These are phyloP conservation scores for Tetraodon nigroviridis DNA, from an alignment of 2,113 vertebrate species.

Conservation along the genomic window DNA sequence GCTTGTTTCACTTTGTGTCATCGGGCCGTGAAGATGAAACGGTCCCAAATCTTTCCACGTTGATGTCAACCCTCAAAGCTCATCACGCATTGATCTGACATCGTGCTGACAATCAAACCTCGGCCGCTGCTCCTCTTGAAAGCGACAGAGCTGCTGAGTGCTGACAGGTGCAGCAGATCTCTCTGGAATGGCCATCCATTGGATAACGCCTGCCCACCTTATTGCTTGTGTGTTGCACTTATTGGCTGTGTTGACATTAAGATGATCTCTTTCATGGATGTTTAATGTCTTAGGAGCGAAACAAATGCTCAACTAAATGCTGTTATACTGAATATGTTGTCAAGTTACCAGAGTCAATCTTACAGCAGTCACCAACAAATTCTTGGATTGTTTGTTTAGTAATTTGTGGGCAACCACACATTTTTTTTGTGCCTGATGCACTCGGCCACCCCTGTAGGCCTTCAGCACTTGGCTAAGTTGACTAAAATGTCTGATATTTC, in stretches of 20 bases:
- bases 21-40: slow-evolving; percentile 12
- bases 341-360: neutral
- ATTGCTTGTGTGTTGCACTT: slow-evolving; percentile 19
- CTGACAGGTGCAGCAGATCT: slow-evolving; percentile 26
- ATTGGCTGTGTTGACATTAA: slow-evolving; percentile 5
- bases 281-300: slow-evolving; percentile 14
- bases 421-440: too few species aligned
- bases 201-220: slow-evolving; percentile 20
- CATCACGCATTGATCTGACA: slow-evolving; percentile 40
- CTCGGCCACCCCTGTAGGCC: too few species aligned
- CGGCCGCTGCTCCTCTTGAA: slow-evolving; percentile 37
- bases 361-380: too few species aligned
- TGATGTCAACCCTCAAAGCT: slow-evolving; percentile 27
- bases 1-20: slow-evolving; percentile 54
- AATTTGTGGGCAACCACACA: too few species aligned
- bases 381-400: too few species aligned
- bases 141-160: slow-evolving; percentile 33
- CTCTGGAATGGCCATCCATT: slow-evolving; percentile 27
- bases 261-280: slow-evolving; percentile 21
- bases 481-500: too few species aligned
- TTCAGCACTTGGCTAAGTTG: too few species aligned
- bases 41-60: slow-evolving; percentile 11
- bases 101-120: slow-evolving; percentile 47
- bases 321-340: neutral
- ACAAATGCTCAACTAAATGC: neutral